phyloP scores from a whole-genome alignment of 2,113 vertebrate species.

The Pachypanchax playfairii region DNA sequence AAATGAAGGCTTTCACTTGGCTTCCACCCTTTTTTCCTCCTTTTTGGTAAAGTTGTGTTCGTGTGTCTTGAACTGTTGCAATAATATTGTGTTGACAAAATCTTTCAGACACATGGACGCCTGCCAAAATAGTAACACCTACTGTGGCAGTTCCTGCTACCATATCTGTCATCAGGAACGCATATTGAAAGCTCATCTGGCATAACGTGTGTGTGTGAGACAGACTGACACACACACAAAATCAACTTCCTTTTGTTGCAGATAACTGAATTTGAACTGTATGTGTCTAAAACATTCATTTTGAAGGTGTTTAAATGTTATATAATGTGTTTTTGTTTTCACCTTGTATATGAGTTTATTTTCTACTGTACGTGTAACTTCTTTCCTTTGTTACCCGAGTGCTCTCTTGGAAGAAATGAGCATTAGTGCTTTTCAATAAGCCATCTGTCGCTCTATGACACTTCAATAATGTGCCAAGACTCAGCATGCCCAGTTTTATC shows the following conservation, averaged over 20 bases:
- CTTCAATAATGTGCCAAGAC: slow-evolving; percentile 49
- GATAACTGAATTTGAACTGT: not conserved
- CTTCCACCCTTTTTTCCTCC: too few species aligned
- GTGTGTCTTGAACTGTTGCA: too few species aligned
- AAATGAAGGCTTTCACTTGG: too few species aligned
- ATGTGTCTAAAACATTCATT: not conserved
- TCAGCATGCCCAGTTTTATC: slow-evolving; percentile 50
- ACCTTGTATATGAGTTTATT: not conserved
- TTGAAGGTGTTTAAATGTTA: not conserved
- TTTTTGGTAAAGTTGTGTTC: too few species aligned
- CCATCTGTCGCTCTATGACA: slow-evolving; percentile 62
- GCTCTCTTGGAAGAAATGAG: slow-evolving; percentile 34
- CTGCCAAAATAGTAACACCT: too few species aligned
- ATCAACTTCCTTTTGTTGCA: not conserved
- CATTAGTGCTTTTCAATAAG: slow-evolving; percentile 44
- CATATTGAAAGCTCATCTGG: too few species aligned
- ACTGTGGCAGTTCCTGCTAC: too few species aligned
- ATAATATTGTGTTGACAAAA: too few species aligned
- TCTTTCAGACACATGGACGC: too few species aligned
- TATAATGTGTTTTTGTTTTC: not conserved
- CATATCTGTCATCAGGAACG: too few species aligned
- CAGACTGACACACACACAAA: not conserved
- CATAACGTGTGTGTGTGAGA: not conserved
- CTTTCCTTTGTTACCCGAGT: slow-evolving; percentile 17
- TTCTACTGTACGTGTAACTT: slow-evolving; percentile 2